Conservation (phyloP, 64 coral and sea anemone species). For the Montipora efflorescens region DNA sequence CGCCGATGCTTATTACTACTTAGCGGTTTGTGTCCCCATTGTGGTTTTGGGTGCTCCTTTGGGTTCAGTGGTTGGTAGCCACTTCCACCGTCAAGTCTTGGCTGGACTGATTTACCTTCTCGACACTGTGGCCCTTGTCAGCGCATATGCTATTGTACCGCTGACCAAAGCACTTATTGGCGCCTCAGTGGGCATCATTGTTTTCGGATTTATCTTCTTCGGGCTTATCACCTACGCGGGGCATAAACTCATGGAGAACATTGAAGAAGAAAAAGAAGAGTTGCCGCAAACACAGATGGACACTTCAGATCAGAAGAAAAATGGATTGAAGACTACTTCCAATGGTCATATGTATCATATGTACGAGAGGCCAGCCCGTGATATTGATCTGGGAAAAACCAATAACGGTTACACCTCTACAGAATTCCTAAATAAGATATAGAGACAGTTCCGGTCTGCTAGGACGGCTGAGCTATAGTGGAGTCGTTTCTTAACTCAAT, state of each 20-base stretch:
- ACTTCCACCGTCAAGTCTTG: constrained; percentile 75
- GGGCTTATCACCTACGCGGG: constrained; percentile 46
- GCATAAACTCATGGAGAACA: constrained; percentile 39
- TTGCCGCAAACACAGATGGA: background rate
- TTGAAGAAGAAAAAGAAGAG: constrained; percentile 21
- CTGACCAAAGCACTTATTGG: constrained; percentile 39
- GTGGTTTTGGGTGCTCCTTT: constrained; percentile 77
- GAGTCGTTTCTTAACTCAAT: too few relatives aligned
- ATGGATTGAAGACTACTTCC: background rate
- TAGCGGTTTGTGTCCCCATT: constrained; percentile 75
- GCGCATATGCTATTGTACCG: constrained; percentile 46
- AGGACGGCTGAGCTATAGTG: too few relatives aligned
- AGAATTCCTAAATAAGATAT: background rate
- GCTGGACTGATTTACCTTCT: constrained; percentile 66
- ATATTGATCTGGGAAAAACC: constrained; percentile 8
- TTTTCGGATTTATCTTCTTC: constrained; percentile 73
- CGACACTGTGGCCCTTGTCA: constrained; percentile 70
- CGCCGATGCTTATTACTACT: constrained; percentile 56
- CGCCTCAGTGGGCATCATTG: constrained; percentile 55
- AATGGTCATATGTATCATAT: background rate
- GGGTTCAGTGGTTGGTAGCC: constrained; percentile 72
- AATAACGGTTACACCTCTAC: background rate
- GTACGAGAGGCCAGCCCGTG: background rate
- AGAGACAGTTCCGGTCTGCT: background rate
- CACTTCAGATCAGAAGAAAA: background rate